Base-by-base conservation (phyloP, 2,113 vertebrate species). In the Prietella phreatophila region DNA sequence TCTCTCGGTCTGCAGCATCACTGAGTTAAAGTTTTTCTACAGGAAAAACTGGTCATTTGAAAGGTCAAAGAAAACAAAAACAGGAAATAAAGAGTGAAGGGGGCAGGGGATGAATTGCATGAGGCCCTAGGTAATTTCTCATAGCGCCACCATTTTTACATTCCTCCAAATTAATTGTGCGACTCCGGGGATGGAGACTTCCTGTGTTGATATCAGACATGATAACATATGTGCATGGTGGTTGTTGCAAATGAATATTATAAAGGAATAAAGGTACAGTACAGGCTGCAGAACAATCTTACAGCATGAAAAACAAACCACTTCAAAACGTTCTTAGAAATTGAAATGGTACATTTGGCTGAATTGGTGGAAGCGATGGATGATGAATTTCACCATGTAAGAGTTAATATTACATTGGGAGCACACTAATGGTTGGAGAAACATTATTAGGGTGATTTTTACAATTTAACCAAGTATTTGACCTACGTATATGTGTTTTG, bases 151-250 rank as follows among this genome's bases (percentile, higher is more conserved):
- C 67, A 22, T 60, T 85, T 86, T 85, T 36, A 85, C 65, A 89
- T 89, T 87, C 86, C 67, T 75, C 56, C 20, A 75, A 50, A 82
- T 82, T 65, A 89, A 85, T 89, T 67, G 55, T 78, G 65, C 56
- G n/a, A 25, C 10, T 36, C 86, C 58, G 42, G 65, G 61, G 30
- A 42, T 9, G 42, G 67, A 65, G 78, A 85, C 67, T 75, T 87
- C 81, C 86, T 87, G 89, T 87, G 30, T 10, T 1, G 65, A 80
- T 87, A 80, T 81, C 22, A 36, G 30, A 50, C 65, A 25, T 61
- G 61, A 89, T 86, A 71, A 81, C 15, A 42, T 79, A 25, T 67
- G 82, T 86, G 67, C 76, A 71, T 81, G 20, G 78, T 55, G 39
- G 53, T 10, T n/a, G 81, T 75, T 56, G 6, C 30, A 27, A 80